Percentiles rank a stretch among this genome's conserved stretches.
Conservation (phyloP, 2,888 invertebrate genomes). For the Sarcophaga subvicina region DNA sequence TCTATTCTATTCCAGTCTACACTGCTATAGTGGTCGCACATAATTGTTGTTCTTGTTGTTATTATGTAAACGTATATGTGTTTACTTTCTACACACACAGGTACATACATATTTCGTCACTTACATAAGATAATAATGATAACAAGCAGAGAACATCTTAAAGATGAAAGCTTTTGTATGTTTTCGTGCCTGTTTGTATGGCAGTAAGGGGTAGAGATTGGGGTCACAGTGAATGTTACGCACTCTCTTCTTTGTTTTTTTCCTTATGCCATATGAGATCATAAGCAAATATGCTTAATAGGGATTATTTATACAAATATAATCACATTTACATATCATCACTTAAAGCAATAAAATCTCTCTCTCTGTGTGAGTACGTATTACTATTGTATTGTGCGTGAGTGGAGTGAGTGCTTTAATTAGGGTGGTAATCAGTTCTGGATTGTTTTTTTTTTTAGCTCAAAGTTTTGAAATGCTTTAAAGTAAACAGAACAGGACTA, state of each 20-base stretch:
- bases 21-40: neutral
- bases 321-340: constrained; percentile 54
- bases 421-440: too few species aligned
- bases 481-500: too few species aligned
- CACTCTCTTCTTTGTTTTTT: neutral
- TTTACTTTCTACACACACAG: constrained; percentile 9
- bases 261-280: constrained; percentile 44
- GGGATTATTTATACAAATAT: constrained; percentile 48
- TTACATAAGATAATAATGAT: neutral
- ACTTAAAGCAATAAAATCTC: constrained; percentile 36
- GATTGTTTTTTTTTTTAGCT: too few species aligned
- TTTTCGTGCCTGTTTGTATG: neutral
- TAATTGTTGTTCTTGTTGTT: constrained; percentile 31
- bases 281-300: constrained; percentile 48
- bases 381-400: too few species aligned
- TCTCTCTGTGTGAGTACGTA: too few species aligned
- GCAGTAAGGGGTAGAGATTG: neutral
- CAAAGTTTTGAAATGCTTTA: too few species aligned
- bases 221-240: neutral
- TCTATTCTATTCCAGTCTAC: too few species aligned
- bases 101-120: constrained; percentile 1
- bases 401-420: too few species aligned
- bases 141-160: neutral
- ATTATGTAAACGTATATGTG: constrained; percentile 13
- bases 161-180: neutral